Percentiles rank a stretch among this genome's conserved stretches.
Evolutionary conservation across 2,797 vertebrate genomes (phyloP).

Genomic region (Threskiornis aethiopicus): DNA sequence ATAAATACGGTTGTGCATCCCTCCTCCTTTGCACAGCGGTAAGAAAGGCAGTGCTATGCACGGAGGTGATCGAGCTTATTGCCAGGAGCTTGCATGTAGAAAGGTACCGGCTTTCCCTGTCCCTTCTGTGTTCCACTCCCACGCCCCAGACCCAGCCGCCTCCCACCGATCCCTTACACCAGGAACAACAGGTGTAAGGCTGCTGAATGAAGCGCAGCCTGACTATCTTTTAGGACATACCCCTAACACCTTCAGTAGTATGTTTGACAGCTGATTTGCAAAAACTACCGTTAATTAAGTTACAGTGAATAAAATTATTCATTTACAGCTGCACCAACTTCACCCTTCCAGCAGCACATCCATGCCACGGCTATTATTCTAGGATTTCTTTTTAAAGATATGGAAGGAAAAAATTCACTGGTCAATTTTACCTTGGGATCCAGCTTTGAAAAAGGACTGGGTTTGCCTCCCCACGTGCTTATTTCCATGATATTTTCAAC

Average conservation of each 20-base stretch:
- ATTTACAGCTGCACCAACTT: background rate
- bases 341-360: background rate
- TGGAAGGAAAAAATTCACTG: background rate
- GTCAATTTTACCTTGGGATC: slow-evolving; percentile 88
- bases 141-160: background rate
- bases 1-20: background rate
- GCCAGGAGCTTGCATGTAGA: background rate
- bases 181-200: background rate
- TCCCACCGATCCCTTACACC: background rate
- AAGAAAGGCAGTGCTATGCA: background rate
- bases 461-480: slow-evolving; percentile 86
- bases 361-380: background rate
- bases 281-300: background rate
- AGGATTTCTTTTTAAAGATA: background rate
- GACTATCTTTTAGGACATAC: background rate
- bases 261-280: background rate
- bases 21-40: rapidly evolving
- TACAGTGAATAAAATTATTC: background rate
- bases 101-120: background rate
- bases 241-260: background rate
- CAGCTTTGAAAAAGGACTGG: slow-evolving; percentile 89
- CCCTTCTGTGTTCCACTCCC: background rate
- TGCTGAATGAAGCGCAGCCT: background rate
- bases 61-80: background rate
- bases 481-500: slow-evolving; percentile 96